phyloP scores from a whole-genome alignment of 2,113 vertebrate genomes.

The Microtus oregoni region DNA sequence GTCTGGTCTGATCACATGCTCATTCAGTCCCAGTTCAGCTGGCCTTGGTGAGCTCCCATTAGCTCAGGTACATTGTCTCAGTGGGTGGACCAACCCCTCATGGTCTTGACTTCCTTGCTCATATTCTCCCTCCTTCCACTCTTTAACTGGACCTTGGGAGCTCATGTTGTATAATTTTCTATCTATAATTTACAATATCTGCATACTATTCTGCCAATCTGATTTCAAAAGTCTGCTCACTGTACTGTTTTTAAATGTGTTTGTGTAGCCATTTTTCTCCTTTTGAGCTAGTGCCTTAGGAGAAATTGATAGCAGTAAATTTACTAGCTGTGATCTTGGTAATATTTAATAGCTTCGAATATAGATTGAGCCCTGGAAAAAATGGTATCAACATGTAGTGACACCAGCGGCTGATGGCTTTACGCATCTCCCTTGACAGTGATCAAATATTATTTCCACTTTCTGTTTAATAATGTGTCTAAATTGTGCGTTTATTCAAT shows the following conservation, averaged over 20 bases:
- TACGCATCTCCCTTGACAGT: not conserved
- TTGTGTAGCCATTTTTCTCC: conserved; percentile 16
- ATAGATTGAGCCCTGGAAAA: conserved; percentile 24
- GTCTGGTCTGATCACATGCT: no score
- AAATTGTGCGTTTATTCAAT: not conserved
- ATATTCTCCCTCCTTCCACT: no score
- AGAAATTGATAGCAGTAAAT: conserved; percentile 1
- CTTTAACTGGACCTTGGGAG: no score
- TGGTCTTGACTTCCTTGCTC: no score
- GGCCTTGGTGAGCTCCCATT: no score
- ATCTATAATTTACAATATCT: conserved; percentile 26
- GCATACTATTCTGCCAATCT: not conserved
- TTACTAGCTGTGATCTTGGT: conserved; percentile 15
- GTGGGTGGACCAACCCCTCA: no score
- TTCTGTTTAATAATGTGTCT: conserved; percentile 44
- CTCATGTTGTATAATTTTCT: not conserved
- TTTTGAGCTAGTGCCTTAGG: conserved; percentile 16
- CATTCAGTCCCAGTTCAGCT: no score
- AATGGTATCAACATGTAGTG: not conserved
- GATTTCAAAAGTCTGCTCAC: conserved; percentile 26
- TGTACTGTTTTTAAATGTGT: not conserved
- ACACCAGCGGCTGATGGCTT: not conserved
- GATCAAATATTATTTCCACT: conserved; percentile 29
- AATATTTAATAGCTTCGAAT: conserved; percentile 49
- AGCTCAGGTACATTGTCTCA: no score